Evolutionary conservation across 1,140 invertebrate species (phyloP).

Genomic region (Paramacrobiotus metropolitanus): DNA sequence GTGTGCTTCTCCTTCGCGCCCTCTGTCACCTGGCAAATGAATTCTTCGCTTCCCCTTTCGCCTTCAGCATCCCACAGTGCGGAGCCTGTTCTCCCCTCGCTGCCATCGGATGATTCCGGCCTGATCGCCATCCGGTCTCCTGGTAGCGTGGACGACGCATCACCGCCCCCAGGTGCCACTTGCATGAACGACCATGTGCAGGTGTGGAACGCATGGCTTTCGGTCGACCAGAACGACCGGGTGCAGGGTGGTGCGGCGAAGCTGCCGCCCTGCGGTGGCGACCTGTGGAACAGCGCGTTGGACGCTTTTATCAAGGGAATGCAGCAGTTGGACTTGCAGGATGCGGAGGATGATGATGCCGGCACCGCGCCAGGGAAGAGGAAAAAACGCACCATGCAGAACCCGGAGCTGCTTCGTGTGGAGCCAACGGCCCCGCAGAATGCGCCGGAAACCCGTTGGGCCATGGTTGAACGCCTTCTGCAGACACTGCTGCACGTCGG

Average conservation of each 20-base stretch:
- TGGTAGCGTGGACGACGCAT: no score
- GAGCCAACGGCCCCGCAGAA: constrained; percentile 36
- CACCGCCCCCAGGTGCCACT: no score
- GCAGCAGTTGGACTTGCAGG: constrained; percentile 50
- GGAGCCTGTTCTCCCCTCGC: no score
- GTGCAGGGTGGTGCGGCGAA: constrained; percentile 77
- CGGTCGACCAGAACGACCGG: no score
- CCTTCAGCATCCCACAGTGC: no score
- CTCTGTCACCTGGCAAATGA: no score
- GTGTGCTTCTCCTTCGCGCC: no score
- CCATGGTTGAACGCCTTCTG: constrained; percentile 88
- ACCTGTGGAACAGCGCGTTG: constrained; percentile 98
- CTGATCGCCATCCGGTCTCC: no score
- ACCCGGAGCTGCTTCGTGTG: constrained; percentile 50
- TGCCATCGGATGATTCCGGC: no score
- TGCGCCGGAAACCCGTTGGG: constrained; percentile 56
- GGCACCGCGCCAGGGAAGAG: constrained; percentile 33
- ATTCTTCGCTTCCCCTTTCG: no score
- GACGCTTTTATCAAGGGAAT: constrained; percentile 97
- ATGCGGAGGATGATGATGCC: constrained; percentile 50
- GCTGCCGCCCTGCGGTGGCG: constrained; percentile 96
- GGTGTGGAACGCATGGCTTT: no score
- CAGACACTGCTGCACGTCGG: constrained; percentile 84
- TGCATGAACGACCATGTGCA: no score
- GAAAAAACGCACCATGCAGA: constrained; percentile 88